Evolutionary conservation across 2,113 vertebrate species (phyloP), one percentile per base, ranked within the genome.

Genomic region (Myotis lucifugus): DNA sequence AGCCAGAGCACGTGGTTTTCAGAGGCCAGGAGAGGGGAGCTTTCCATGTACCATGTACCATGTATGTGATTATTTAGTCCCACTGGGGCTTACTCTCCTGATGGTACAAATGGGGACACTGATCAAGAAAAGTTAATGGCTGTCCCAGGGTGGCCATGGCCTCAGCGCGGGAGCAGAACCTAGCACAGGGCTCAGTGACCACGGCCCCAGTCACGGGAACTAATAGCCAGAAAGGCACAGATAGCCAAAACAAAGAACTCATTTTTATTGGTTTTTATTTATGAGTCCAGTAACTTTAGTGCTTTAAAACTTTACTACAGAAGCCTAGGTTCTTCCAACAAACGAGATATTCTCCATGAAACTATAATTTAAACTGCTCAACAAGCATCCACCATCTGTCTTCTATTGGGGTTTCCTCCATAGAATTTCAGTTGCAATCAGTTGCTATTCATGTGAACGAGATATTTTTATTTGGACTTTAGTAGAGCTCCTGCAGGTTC

Each of bases 201-300:
- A 8, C 12, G 2, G 9, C 13, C 32, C 21, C 59, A 34, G 56
- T 23, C 2, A 12, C 37, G 0, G 0, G 23, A 73, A 21, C 59
- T 46, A 21, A 15, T 3, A 29, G 54, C 37, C 21, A 61, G 59
- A 10, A 29, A 61, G 6, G 70, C 40, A 46, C 9, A 34, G 54
- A 34, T 3, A 37, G 59, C 9, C 40, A 7, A 21, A 94, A 52
- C 4, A n/a, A 78, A 78, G 19, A 70, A 40, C 52, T 90, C 8
- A 3, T 34, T 87, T 76, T 8, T 66, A 73, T 87, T 86, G n/a
- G 25, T 72, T 85, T 88, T 85, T 88, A 74, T 67, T 67, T 54
- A 50, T 64, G 29, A 93, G 23, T 73, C 27, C 37, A 76, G 15
- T 64, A 50, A 85, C 50, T 74, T 76, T 34, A 14, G 19, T 92